Conservation (phyloP, 1,140 invertebrate species). For the Drosophila eugracilis region DNA sequence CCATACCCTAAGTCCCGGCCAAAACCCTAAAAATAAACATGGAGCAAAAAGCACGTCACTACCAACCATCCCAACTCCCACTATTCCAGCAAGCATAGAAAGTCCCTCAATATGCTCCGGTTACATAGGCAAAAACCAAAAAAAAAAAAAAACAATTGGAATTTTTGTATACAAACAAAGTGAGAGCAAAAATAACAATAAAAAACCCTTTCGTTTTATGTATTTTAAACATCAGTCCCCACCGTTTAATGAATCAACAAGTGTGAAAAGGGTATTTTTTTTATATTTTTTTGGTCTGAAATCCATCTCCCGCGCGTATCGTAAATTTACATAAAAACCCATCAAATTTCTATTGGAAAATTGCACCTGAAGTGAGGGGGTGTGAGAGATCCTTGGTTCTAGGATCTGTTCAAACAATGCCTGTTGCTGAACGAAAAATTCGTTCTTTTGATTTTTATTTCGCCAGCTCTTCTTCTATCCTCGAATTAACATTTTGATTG, state of each 20-base stretch:
- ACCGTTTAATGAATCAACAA: conserved; percentile 70
- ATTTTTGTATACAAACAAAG: conserved; percentile 11
- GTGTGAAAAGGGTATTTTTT: conserved; percentile 32
- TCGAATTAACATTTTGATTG: conserved; percentile 82
- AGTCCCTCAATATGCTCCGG: conserved; percentile 49
- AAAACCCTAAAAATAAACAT: conserved; percentile 69
- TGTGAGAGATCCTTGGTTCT: conserved; percentile 12
- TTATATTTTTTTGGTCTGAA: no score
- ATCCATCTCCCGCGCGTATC: conserved; percentile 14
- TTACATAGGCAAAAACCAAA: conserved; percentile 36
- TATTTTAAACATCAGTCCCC: background rate
- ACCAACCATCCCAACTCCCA: conserved; percentile 12
- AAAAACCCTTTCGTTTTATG: conserved; percentile 14
- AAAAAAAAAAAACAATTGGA: background rate
- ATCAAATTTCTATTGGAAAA: conserved; percentile 30
- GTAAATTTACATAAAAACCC: conserved; percentile 39
- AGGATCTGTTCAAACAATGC: conserved; percentile 30
- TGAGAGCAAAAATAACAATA: conserved; percentile 36
- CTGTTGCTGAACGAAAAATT: background rate
- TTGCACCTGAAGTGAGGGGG: conserved; percentile 19
- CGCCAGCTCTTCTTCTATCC: conserved; percentile 29
- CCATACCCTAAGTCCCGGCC: conserved; percentile 37
- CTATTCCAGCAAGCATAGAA: conserved; percentile 46
- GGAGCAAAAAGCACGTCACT: conserved; percentile 43
- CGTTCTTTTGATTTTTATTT: conserved; percentile 36